These are phyloP conservation scores for Amphiprion ocellaris DNA, from an alignment of 2,113 vertebrate genomes.

Conservation along the genomic window DNA sequence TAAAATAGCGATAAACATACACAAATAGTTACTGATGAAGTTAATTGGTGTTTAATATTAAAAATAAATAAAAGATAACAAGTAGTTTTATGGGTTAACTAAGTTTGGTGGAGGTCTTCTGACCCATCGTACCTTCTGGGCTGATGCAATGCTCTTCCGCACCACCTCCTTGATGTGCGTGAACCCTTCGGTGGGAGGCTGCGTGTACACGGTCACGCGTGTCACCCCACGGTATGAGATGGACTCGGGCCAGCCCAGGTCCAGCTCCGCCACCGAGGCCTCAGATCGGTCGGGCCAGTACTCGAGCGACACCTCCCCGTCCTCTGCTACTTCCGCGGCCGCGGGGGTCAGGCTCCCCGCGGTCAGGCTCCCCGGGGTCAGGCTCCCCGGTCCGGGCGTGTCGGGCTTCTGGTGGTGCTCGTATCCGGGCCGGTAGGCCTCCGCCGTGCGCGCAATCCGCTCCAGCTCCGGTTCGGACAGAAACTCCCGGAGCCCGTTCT, in stretches of 20 bases:
- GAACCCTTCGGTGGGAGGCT: constrained; percentile 91
- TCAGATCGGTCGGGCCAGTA: constrained; percentile 98
- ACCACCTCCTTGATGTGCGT: constrained; percentile 97
- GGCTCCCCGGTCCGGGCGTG: constrained; percentile 49
- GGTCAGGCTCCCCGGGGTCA: constrained; percentile 59
- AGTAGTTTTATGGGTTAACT: not conserved
- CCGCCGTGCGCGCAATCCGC: constrained; percentile 82
- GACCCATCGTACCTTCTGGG: constrained; percentile 88
- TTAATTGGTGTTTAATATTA: not conserved
- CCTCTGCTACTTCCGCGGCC: constrained; percentile 68
- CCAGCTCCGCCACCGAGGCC: constrained; percentile 92
- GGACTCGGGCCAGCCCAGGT: constrained; percentile 95
- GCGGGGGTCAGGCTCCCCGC: constrained; percentile 65
- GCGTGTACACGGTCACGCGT: constrained; percentile 93
- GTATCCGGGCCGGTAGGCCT: constrained; percentile 89
- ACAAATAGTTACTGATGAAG: no score
- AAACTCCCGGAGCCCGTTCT: constrained; percentile 89
- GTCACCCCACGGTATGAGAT: constrained; percentile 94
- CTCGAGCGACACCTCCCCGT: constrained; percentile 88
- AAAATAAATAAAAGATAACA: not conserved
- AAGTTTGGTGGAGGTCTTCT: not conserved
- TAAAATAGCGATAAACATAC: not conserved
- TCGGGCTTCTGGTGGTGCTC: constrained; percentile 80
- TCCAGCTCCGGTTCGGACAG: constrained; percentile 92
- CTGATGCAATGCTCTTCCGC: constrained; percentile 92